Conservation (phyloP, 2,113 vertebrate genomes). For the Aldabrachelys gigantea region DNA sequence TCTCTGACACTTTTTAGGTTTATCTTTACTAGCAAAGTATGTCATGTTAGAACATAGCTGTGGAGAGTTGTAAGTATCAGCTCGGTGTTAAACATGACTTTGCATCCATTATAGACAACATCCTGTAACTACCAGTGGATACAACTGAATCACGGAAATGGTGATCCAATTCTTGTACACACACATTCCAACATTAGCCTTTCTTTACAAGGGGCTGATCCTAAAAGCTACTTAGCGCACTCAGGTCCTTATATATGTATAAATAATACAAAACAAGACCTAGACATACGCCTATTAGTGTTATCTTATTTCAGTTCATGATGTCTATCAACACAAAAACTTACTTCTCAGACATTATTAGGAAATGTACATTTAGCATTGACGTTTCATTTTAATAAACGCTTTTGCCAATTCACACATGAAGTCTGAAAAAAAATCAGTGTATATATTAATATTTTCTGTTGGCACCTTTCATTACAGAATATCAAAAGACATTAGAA, state of each 20-base stretch:
- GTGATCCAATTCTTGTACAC: fast-evolving
- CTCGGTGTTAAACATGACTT: neutral
- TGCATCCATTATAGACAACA: neutral
- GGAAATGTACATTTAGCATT: neutral
- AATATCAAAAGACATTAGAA: neutral
- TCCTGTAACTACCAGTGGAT: neutral
- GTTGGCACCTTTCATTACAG: neutral
- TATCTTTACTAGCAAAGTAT: neutral
- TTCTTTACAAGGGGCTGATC: neutral
- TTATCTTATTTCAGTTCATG: too few species aligned
- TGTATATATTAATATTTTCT: fast-evolving
- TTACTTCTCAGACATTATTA: neutral
- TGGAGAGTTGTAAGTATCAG: neutral
- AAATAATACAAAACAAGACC: fast-evolving
- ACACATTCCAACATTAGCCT: neutral
- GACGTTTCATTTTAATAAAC: neutral
- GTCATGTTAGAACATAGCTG: neutral
- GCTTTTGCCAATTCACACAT: neutral
- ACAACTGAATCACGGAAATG: neutral
- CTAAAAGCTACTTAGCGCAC: fast-evolving
- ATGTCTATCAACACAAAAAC: too few species aligned
- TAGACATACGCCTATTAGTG: neutral
- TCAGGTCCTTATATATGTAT: neutral
- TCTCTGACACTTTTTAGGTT: neutral
- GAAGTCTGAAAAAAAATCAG: neutral